A percentile compares a stretch with the other conserved stretches of the same genome.
Conservation (phyloP, 2,888 invertebrate species). For the Xanthorhoe designata region DNA sequence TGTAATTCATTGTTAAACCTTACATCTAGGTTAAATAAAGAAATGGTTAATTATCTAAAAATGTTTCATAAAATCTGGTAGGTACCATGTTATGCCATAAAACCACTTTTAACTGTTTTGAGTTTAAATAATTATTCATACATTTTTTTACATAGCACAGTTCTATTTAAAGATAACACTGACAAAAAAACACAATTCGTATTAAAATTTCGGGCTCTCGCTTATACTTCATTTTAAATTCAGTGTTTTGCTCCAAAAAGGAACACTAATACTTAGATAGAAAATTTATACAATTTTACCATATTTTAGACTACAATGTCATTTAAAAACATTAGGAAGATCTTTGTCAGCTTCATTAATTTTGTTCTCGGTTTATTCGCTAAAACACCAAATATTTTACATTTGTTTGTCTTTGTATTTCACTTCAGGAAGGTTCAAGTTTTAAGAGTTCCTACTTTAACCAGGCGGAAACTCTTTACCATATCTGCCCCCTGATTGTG, state of each 20-base stretch:
- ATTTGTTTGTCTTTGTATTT: slow-evolving; percentile 19
- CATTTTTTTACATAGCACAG: too few relatives aligned
- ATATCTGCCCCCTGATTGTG: too few relatives aligned
- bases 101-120: slow-evolving; percentile 8
- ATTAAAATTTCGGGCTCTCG: neutral
- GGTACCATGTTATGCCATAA: slow-evolving; percentile 17
- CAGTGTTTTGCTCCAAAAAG: neutral
- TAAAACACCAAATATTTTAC: slow-evolving; percentile 34
- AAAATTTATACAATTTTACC: slow-evolving; percentile 33
- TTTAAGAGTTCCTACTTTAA: too few relatives aligned
- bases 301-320: slow-evolving; percentile 20
- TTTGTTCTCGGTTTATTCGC: slow-evolving; percentile 6
- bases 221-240: slow-evolving; percentile 5
- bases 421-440: slow-evolving; percentile 5
- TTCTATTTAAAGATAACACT: too few relatives aligned
- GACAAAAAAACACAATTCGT: neutral
- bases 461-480: too few relatives aligned
- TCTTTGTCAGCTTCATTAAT: neutral
- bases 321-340: slow-evolving; percentile 1
- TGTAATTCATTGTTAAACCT: too few relatives aligned
- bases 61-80: too few relatives aligned
- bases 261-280: slow-evolving; percentile 19
- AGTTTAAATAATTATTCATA: neutral
- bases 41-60: too few relatives aligned
- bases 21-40: neutral